These are phyloP conservation scores for Phocides pigmalion DNA, from an alignment of 1,140 invertebrate species.

Conservation along the genomic window DNA sequence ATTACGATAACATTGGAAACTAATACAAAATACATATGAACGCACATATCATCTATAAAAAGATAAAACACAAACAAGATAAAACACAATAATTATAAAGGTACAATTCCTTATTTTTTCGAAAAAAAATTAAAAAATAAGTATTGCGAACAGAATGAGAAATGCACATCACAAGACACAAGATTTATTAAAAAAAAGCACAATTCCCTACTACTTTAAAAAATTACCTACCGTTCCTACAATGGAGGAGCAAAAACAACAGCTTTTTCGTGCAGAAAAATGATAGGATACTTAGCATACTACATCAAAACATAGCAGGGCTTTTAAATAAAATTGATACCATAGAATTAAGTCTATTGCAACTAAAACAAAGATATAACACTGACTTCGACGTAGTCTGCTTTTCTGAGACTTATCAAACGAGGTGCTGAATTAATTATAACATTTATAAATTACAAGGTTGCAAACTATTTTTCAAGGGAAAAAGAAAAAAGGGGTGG, in stretches of 20 bases:
- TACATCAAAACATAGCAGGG: slow-evolving; percentile 26
- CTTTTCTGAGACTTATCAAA: slow-evolving; percentile 32
- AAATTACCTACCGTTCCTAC: background rate
- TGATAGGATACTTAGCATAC: slow-evolving; percentile 1
- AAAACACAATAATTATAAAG: too few relatives aligned
- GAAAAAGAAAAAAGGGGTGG: slow-evolving; percentile 32
- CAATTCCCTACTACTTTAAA: slow-evolving; percentile 32
- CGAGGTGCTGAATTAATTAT: slow-evolving; percentile 22
- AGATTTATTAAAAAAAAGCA: background rate
- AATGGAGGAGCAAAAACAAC: background rate
- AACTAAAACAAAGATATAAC: slow-evolving; percentile 9
- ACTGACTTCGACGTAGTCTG: slow-evolving; percentile 36
- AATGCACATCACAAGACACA: background rate
- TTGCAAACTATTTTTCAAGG: slow-evolving; percentile 28
- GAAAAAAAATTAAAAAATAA: background rate
- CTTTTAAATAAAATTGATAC: slow-evolving; percentile 11
- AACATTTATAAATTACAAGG: slow-evolving; percentile 32
- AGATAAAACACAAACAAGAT: too few relatives aligned
- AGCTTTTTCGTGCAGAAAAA: slow-evolving; percentile 13
- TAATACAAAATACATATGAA: too few relatives aligned
- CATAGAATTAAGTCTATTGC: slow-evolving; percentile 15
- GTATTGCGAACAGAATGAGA: background rate
- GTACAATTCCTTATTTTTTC: background rate
- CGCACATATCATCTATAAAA: too few relatives aligned
- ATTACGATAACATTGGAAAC: too few relatives aligned